These are phyloP conservation scores for Paracanthobrama guichenoti DNA, from an alignment of 2,113 vertebrate species.

Conservation along the genomic window DNA sequence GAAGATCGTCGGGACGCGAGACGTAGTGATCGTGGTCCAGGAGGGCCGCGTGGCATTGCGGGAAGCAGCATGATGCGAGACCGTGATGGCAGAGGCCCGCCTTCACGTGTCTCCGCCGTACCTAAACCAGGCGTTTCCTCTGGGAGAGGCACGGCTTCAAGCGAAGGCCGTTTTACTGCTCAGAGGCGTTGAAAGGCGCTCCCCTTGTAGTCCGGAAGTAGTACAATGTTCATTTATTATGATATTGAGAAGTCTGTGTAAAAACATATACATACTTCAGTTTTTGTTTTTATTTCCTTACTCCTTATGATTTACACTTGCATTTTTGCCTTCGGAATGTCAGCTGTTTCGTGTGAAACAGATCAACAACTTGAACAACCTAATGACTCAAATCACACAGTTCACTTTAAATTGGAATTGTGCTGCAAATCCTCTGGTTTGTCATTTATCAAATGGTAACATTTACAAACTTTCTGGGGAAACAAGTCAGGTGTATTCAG, in stretches of 20 bases:
- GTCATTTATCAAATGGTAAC: slow-evolving; percentile 38
- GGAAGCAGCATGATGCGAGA: slow-evolving; percentile 93
- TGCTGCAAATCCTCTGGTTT: slow-evolving; percentile 85
- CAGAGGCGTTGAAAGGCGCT: slow-evolving; percentile 84
- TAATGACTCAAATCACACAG: slow-evolving; percentile 66
- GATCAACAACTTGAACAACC: slow-evolving; percentile 72
- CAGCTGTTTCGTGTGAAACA: slow-evolving; percentile 89
- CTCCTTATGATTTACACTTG: slow-evolving; percentile 66
- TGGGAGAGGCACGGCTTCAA: slow-evolving; percentile 82
- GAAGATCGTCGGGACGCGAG: slow-evolving; percentile 72
- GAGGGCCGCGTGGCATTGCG: slow-evolving; percentile 87
- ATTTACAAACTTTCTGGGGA: neutral
- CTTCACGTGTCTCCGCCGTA: slow-evolving; percentile 83
- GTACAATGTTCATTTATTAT: slow-evolving; percentile 87
- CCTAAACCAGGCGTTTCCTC: slow-evolving; percentile 85
- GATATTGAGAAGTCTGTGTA: slow-evolving; percentile 72
- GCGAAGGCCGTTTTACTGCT: slow-evolving; percentile 88
- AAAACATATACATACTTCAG: slow-evolving; percentile 77
- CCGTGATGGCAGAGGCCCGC: slow-evolving; percentile 82
- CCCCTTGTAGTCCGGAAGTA: slow-evolving; percentile 78
- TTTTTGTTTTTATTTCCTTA: slow-evolving; percentile 67
- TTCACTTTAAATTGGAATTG: slow-evolving; percentile 75
- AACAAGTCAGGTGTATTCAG: neutral
- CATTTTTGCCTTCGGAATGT: slow-evolving; percentile 91
- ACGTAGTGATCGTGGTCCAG: slow-evolving; percentile 85